Percentiles rank a stretch among this genome's conserved stretches.
phyloP scores from a whole-genome alignment of 2,113 vertebrate genomes.

The Plecturocebus donacophilus region DNA sequence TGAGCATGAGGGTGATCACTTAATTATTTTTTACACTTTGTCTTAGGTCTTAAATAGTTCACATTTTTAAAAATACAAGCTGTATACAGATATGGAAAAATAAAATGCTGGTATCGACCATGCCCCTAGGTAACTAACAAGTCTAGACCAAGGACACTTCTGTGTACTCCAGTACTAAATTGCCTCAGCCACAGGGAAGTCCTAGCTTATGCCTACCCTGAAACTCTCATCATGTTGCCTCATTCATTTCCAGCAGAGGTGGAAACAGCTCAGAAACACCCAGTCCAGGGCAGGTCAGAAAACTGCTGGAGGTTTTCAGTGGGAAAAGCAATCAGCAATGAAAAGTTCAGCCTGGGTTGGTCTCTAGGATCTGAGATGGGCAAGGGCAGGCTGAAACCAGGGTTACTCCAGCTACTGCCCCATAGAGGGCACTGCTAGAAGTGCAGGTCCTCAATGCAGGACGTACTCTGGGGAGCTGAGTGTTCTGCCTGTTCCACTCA shows the following conservation, averaged over 20 bases:
- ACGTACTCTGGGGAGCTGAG: background rate
- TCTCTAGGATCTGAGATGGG: background rate
- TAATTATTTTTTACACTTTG: constrained; percentile 5
- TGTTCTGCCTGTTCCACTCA: background rate
- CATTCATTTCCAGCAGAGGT: background rate
- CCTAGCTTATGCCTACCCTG: background rate
- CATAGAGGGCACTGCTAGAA: background rate
- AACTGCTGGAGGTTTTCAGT: background rate
- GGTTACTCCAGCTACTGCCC: background rate
- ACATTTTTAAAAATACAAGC: background rate
- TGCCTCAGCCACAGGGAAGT: background rate
- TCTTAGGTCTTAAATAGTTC: constrained; percentile 1
- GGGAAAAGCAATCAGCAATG: background rate
- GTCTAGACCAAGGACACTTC: background rate
- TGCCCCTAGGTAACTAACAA: background rate
- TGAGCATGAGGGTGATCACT: background rate
- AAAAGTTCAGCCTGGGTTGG: background rate
- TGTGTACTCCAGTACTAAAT: background rate
- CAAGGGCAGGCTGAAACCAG: background rate
- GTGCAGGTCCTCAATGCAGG: background rate
- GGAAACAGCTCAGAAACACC: background rate
- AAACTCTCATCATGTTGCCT: background rate
- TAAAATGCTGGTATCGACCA: background rate
- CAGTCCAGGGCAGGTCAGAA: background rate
- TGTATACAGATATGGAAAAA: background rate